phyloP scores from a whole-genome alignment of 2,113 vertebrate species.

The Hippocampus comes region DNA sequence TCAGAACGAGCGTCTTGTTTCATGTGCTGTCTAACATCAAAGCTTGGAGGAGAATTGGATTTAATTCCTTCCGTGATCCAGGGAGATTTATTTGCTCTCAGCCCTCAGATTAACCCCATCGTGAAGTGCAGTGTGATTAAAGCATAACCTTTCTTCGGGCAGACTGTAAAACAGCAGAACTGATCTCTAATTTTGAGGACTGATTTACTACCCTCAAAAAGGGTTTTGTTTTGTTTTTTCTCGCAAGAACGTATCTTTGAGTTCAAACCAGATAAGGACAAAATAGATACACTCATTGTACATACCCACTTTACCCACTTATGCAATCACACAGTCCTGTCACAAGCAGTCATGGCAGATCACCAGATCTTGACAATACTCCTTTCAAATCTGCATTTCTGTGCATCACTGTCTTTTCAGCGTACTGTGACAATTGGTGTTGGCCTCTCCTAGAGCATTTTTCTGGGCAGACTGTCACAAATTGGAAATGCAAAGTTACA shows the following conservation, averaged over 20 bases:
- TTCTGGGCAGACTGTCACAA: too few species aligned
- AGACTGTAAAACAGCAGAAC: conserved; percentile 51
- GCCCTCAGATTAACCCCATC: conserved; percentile 61
- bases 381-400: too few species aligned
- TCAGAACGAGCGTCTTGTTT: conserved; percentile 23
- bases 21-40: conserved; percentile 59
- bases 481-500: too few species aligned
- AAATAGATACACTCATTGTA: conserved; percentile 29
- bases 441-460: too few species aligned
- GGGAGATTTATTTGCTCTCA: conserved; percentile 44
- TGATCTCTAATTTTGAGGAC: conserved; percentile 60
- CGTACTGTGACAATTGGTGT: too few species aligned
- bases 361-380: background rate
- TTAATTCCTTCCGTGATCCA: conserved; percentile 66
- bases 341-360: background rate
- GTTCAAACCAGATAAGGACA: conserved; percentile 5
- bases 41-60: conserved; percentile 63
- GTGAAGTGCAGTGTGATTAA: conserved; percentile 58
- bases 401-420: too few species aligned
- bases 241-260: conserved; percentile 38
- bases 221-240: conserved; percentile 11
- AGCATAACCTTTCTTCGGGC: conserved; percentile 43
- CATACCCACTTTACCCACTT: background rate
- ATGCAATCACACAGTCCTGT: background rate
- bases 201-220: conserved; percentile 54